phyloP scores from a whole-genome alignment of 2,888 invertebrate species.

The Lucinisca nassula region DNA sequence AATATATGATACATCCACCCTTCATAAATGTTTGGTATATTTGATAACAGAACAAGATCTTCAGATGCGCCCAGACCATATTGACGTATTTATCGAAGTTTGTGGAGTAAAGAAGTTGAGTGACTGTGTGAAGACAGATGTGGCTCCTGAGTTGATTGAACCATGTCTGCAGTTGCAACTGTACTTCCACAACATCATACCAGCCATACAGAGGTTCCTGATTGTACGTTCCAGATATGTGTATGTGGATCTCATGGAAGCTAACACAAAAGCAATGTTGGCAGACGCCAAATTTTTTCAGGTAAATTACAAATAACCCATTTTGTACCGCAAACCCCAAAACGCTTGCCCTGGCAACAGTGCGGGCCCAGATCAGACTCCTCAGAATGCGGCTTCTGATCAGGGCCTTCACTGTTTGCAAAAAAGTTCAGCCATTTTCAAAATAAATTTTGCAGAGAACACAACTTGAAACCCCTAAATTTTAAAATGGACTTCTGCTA shows the following conservation, averaged over 20 bases:
- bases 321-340: neutral
- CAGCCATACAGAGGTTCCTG: conserved; percentile 82
- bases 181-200: conserved; percentile 79
- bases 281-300: conserved; percentile 76
- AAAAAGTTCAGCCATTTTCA: too few species aligned
- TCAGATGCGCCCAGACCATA: neutral
- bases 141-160: conserved; percentile 75
- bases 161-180: conserved; percentile 76
- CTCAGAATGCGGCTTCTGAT: neutral
- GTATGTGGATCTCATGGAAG: conserved; percentile 68
- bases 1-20: too few species aligned
- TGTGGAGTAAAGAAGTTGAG: conserved; percentile 78
- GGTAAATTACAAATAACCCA: conserved; percentile 55
- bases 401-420: too few species aligned
- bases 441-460: neutral
- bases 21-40: too few species aligned
- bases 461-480: neutral
- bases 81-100: conserved; percentile 69
- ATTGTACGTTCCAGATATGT: conserved; percentile 72
- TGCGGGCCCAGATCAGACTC: too few species aligned
- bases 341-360: too few species aligned
- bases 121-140: conserved; percentile 72
- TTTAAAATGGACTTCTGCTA: too few species aligned
- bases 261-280: conserved; percentile 72
- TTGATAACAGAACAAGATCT: neutral